Percentiles rank a stretch among this genome's conserved stretches.
These are phyloP conservation scores for Boulengeromyrus knoepffleri DNA, from an alignment of 2,113 vertebrate species.

Conservation along the genomic window DNA sequence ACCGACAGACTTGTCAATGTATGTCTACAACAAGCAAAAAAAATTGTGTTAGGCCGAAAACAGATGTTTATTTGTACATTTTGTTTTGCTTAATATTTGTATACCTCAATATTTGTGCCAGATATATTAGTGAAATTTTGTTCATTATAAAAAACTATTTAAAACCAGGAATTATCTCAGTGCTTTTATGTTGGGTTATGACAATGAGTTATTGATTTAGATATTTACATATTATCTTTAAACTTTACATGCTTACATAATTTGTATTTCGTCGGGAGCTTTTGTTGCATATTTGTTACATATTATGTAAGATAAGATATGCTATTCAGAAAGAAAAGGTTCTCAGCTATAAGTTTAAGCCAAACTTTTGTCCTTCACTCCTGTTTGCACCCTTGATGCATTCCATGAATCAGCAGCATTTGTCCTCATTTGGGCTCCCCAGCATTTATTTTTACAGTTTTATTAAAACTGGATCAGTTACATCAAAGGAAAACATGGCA, in stretches of 20 bases:
- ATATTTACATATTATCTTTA: neutral
- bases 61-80: neutral
- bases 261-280: neutral
- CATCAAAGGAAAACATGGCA: neutral
- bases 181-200: neutral
- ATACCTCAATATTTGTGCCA: neutral
- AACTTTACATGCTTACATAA: neutral
- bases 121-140: neutral
- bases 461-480: neutral
- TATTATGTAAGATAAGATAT: neutral
- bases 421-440: neutral
- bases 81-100: neutral
- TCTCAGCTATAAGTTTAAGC: neutral
- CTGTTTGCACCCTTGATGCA: neutral
- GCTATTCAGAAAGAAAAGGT: neutral
- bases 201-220: neutral
- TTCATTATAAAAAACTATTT: neutral
- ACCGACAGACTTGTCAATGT: neutral
- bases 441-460: neutral
- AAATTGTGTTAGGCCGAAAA: neutral
- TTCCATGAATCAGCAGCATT: neutral
- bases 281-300: neutral
- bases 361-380: neutral
- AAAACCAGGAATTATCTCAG: neutral
- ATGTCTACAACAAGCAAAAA: neutral